phyloP scores from a whole-genome alignment of 2,888 invertebrate genomes.

The Unio delphinus region DNA sequence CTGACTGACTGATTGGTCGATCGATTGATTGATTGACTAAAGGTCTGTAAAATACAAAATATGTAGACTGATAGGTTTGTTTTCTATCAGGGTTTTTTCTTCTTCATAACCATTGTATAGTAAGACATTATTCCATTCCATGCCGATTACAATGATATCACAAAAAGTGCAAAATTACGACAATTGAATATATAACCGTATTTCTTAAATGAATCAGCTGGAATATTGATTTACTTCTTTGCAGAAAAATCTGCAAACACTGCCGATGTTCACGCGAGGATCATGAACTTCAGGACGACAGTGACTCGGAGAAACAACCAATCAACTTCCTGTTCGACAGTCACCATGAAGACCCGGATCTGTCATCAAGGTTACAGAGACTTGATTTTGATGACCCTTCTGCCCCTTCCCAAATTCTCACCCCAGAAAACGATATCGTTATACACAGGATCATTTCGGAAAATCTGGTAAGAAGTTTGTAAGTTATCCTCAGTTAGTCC shows the following conservation, averaged over 20 bases:
- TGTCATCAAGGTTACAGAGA: conserved; percentile 45
- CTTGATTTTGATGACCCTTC: conserved; percentile 53
- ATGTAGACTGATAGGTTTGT: too few relatives aligned
- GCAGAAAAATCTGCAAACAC: conserved; percentile 59
- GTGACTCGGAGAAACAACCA: conserved; percentile 46
- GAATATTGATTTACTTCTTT: conserved; percentile 4
- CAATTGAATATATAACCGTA: too few relatives aligned
- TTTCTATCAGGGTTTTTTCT: too few relatives aligned
- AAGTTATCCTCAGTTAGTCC: too few relatives aligned
- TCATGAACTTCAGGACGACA: conserved; percentile 54
- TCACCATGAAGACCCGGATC: conserved; percentile 24
- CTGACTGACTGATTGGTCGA: too few relatives aligned
- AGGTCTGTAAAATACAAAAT: too few relatives aligned
- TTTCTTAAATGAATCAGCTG: too few relatives aligned
- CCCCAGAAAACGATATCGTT: conserved; percentile 57
- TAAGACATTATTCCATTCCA: too few relatives aligned
- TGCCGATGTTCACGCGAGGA: conserved; percentile 62
- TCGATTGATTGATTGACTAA: too few relatives aligned
- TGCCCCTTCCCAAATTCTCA: conserved; percentile 50
- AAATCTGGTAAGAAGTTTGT: conserved; percentile 48
- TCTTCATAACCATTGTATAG: too few relatives aligned
- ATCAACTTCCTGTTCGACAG: conserved; percentile 49
- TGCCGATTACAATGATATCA: too few relatives aligned
- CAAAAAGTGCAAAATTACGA: too few relatives aligned
- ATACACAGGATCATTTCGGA: conserved; percentile 57